These are phyloP conservation scores for Mylabris sibirica DNA, from an alignment of 2,888 invertebrate genomes.

Conservation along the genomic window DNA sequence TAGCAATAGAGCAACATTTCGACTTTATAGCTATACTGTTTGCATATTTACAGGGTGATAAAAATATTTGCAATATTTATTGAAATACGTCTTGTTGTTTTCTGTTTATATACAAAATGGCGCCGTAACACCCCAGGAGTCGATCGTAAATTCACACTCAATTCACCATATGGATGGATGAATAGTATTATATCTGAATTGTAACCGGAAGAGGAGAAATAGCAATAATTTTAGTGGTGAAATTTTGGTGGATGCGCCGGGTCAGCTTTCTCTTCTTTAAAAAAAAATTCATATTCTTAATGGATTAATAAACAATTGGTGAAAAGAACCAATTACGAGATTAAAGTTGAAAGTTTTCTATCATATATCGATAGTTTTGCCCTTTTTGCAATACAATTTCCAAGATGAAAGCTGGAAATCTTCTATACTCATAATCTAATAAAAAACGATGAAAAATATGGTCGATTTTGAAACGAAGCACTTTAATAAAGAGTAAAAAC, in stretches of 20 bases:
- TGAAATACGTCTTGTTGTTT: conserved; percentile 20
- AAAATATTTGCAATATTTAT: conserved; percentile 34
- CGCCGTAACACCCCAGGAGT: background rate
- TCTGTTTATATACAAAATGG: background rate
- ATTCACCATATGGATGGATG: background rate
- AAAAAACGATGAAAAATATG: background rate
- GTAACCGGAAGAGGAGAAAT: background rate
- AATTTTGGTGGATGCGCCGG: conserved; percentile 15
- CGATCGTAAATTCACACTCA: conserved; percentile 13
- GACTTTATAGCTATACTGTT: conserved; percentile 30
- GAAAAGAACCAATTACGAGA: background rate
- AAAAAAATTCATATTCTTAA: background rate
- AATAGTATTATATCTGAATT: background rate
- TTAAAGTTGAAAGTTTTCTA: background rate
- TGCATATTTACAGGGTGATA: conserved; percentile 39
- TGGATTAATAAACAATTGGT: background rate
- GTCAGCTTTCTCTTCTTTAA: background rate
- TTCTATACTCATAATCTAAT: background rate
- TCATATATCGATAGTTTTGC: background rate
- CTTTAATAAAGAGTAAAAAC: background rate
- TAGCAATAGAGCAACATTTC: conserved; percentile 19
- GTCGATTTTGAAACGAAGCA: background rate
- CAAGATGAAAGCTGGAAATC: background rate
- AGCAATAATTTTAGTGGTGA: background rate
- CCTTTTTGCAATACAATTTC: background rate